phyloP scores from a whole-genome alignment of 2,888 invertebrate genomes.

The Crossocerus cetratus region DNA sequence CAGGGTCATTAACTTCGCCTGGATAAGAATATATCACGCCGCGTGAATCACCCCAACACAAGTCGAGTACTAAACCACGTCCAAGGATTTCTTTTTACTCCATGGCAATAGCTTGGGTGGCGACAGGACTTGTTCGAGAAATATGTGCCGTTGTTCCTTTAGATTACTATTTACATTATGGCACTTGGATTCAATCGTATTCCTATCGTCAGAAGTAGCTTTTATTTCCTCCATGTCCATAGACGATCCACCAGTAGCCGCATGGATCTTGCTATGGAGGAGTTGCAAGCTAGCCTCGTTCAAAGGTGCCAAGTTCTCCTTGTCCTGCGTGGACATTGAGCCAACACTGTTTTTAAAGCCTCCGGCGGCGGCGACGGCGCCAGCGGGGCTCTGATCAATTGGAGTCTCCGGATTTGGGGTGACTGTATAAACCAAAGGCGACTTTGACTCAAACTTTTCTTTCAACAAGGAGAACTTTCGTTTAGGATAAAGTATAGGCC shows the following conservation, averaged over 20 bases:
- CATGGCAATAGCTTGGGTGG: constrained; percentile 79
- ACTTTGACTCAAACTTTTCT: constrained; percentile 80
- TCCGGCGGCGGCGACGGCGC: too few relatives aligned
- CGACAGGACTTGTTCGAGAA: constrained; percentile 80
- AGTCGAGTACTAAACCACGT: too few relatives aligned
- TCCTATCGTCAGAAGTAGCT: too few relatives aligned
- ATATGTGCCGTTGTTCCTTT: constrained; percentile 79
- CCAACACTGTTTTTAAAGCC: constrained; percentile 47
- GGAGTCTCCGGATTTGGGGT: constrained; percentile 39
- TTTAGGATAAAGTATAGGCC: constrained; percentile 70
- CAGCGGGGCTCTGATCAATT: constrained; percentile 25
- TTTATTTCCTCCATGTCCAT: too few relatives aligned
- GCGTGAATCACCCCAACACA: too few relatives aligned
- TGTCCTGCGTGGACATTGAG: constrained; percentile 56
- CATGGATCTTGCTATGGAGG: too few relatives aligned
- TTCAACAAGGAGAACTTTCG: constrained; percentile 81
- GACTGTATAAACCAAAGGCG: constrained; percentile 58
- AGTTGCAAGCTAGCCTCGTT: not conserved
- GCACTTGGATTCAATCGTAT: too few relatives aligned
- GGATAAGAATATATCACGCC: too few relatives aligned
- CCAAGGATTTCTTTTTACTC: constrained; percentile 66
- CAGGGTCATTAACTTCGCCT: too few relatives aligned
- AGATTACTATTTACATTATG: constrained; percentile 69
- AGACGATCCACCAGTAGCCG: too few relatives aligned
- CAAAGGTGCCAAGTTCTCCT: constrained; percentile 67